Evolutionary conservation across 53 echinoderm and acorn worm genomes (phyloP).

Genomic region (Crossaster papposus): DNA sequence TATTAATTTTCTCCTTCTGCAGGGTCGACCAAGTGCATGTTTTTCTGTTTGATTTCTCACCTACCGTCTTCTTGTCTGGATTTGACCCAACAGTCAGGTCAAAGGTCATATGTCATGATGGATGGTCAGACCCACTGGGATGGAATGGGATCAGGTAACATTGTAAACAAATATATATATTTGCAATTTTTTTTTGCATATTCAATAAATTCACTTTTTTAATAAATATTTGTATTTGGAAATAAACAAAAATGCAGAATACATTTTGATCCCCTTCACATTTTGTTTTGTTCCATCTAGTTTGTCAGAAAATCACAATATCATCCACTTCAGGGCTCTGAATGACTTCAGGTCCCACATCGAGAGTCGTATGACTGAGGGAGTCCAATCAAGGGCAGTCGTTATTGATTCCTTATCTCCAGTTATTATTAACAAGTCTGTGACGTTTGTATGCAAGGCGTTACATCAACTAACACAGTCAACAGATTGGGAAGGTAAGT

Average conservation of each 20-base stretch:
- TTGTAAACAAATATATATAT: too few species aligned
- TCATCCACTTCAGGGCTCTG: slow-evolving; percentile 18
- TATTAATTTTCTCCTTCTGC: slow-evolving; percentile 9
- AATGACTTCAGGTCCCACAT: slow-evolving; percentile 37
- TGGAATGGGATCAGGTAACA: slow-evolving; percentile 74
- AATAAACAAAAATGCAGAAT: too few species aligned
- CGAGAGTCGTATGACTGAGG: slow-evolving; percentile 28
- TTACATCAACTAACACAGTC: slow-evolving; percentile 63
- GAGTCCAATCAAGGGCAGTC: slow-evolving; percentile 54
- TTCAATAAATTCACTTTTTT: too few species aligned
- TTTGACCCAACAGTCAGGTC: slow-evolving; percentile 65
- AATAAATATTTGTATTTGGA: too few species aligned
- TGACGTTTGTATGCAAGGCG: slow-evolving; percentile 60
- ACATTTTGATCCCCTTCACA: neutral
- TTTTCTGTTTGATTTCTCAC: slow-evolving; percentile 76
- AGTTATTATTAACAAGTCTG: slow-evolving; percentile 64
- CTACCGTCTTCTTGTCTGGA: slow-evolving; percentile 71
- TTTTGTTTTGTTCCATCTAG: neutral
- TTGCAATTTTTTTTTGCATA: too few species aligned
- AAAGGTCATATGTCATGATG: slow-evolving; percentile 80
- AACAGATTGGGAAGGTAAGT: slow-evolving; percentile 59
- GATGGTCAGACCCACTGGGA: slow-evolving; percentile 81
- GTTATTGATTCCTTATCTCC: slow-evolving; percentile 80
- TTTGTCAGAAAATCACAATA: slow-evolving; percentile 9
- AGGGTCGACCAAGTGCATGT: slow-evolving; percentile 91